Conservation (phyloP, 2,888 invertebrate species). For the Stenichneumon culpator region DNA sequence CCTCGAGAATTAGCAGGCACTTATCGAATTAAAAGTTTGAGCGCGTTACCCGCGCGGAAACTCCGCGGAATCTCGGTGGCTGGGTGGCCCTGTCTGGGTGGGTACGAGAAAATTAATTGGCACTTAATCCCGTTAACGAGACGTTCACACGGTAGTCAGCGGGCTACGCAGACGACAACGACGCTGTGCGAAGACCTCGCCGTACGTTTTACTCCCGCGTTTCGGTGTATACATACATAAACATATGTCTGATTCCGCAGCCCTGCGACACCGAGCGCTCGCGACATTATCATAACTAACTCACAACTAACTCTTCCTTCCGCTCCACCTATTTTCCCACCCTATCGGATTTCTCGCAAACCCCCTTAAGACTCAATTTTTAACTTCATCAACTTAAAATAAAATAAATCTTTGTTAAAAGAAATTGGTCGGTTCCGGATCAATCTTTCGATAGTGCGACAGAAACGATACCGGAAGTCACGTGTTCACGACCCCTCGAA, state of each 20-base stretch:
- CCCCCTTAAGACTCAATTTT: not conserved
- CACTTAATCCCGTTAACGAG: slow-evolving; percentile 80
- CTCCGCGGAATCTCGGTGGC: slow-evolving; percentile 18
- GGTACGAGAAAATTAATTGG: slow-evolving; percentile 77
- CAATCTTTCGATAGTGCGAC: not conserved
- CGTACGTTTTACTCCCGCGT: slow-evolving; percentile 34
- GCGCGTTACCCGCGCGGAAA: slow-evolving; percentile 67
- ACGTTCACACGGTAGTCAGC: slow-evolving; percentile 73
- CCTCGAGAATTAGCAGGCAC: slow-evolving; percentile 75
- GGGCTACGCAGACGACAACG: slow-evolving; percentile 30
- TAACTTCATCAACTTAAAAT: not conserved
- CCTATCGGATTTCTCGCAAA: slow-evolving; percentile 17
- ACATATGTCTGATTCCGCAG: slow-evolving; percentile 3
- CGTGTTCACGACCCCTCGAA: slow-evolving; percentile 16
- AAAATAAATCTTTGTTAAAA: too few species aligned
- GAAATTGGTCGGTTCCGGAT: too few species aligned
- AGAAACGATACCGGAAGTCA: not conserved
- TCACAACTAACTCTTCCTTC: slow-evolving; percentile 38
- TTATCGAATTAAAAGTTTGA: slow-evolving; percentile 80
- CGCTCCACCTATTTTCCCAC: slow-evolving; percentile 10
- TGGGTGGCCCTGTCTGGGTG: slow-evolving; percentile 70
- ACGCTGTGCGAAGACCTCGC: slow-evolving; percentile 38
- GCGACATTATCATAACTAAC: slow-evolving; percentile 47
- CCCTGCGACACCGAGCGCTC: not conserved
- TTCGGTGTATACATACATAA: slow-evolving; percentile 14